Evolutionary conservation across 2,113 vertebrate species (phyloP), one percentile per base, ranked within the genome.

Genomic region (Rhinolophus ferrumequinum): DNA sequence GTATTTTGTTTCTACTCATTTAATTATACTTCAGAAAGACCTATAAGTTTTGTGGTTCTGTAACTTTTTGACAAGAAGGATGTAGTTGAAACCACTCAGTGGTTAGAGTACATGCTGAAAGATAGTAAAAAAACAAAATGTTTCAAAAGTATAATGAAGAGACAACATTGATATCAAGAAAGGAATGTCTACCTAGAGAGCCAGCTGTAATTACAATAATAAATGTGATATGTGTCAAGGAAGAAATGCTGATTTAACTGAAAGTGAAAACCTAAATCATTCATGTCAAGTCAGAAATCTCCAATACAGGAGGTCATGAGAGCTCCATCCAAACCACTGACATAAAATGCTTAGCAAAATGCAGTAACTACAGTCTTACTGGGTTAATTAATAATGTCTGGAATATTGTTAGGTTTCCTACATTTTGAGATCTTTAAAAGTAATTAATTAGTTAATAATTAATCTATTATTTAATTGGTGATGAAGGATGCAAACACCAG

Each of bases 61-160:
- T 52, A 79, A 58, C 0, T 69, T 92, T 84, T 54, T 86, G 56
- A 30, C 14, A 87, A 56, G 18, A 91, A 12, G 52, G 2, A 1
- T 5, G 16, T 18, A 76, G 5, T 35, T 88, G 28, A 28, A 96
- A 88, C 30, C 22, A 41, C 16, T 88, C 64, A 62, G 11, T 6
- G 41, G 15, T 67, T 96, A 60, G 14, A 92, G 3, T 24, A 22
- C 18, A 77, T 66, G 22, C 1, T 58, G 26, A 93, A 93, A 75
- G 35, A 67, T 3, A 80, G 24, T 64, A 54, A 73, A 77, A 96
- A 89, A 72, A 72, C 9, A 94, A 90, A 94, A 81, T 54, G 2
- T 69, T 80, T 89, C 52, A 41, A 35, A 44, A n/a, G 30, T 26
- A 79, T 77, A 88, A 88, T 50, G n/a, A 88, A 88, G 47, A 95